These are phyloP conservation scores for Pseudopleuronectes americanus DNA, from an alignment of 2,797 vertebrate species.

Conservation along the genomic window DNA sequence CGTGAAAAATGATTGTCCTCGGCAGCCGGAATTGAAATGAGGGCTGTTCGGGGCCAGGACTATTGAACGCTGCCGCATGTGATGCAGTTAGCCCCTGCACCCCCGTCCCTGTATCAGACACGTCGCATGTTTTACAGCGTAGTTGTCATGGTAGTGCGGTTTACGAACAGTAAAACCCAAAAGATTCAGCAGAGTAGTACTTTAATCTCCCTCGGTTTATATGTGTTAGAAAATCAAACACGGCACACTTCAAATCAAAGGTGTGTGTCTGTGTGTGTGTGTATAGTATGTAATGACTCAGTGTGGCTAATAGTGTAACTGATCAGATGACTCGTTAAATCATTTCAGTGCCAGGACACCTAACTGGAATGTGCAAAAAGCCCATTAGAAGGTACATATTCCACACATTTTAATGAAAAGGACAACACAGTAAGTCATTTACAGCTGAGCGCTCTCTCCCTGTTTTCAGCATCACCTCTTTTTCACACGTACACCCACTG, in stretches of 20 bases:
- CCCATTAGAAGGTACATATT: neutral
- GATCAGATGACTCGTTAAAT: conserved; percentile 22
- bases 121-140: conserved; percentile 6
- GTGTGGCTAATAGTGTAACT: neutral
- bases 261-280: conserved; percentile 1
- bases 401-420: conserved; percentile 23
- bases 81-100: conserved; percentile 1
- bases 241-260: neutral
- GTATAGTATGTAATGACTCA: conserved; percentile 8
- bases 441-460: conserved; percentile 16
- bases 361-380: neutral
- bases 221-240: conserved; percentile 9
- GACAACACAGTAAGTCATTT: conserved; percentile 4
- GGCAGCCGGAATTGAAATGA: conserved; percentile 27
- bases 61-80: conserved; percentile 33
- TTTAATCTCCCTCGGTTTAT: neutral
- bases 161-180: conserved; percentile 5
- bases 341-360: neutral
- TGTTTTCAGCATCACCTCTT: conserved; percentile 25
- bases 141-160: conserved; percentile 3
- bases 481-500: conserved; percentile 5
- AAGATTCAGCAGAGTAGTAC: neutral
- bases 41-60: conserved; percentile 15
- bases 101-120: neutral
- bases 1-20: conserved; percentile 36